A percentile compares a stretch with the other conserved stretches of the same genome.
These are phyloP conservation scores for Muricea muricata DNA, from an alignment of 92 coral and sea anemone species.

Conservation along the genomic window DNA sequence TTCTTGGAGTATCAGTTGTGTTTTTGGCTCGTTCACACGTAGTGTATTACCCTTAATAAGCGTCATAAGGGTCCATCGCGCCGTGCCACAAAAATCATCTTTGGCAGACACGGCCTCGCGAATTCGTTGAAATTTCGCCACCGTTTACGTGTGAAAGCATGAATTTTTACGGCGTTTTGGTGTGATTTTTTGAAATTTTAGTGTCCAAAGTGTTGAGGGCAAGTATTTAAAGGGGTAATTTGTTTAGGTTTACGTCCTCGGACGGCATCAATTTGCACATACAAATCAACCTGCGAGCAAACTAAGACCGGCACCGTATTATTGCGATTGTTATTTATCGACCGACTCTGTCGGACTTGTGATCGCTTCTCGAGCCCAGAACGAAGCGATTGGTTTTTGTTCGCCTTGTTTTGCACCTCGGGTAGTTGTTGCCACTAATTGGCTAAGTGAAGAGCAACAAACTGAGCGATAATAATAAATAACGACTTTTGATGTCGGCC, in stretches of 20 bases:
- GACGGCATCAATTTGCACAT: conserved; percentile 99
- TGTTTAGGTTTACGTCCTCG: conserved; percentile 87
- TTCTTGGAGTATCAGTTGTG: conserved; percentile 87
- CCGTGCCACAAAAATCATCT: conserved; percentile 34
- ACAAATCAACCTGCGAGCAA: conserved; percentile 89
- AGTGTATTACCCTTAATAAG: conserved; percentile 62
- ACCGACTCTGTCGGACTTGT: conserved; percentile 57
- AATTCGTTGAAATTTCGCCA: conserved; percentile 33
- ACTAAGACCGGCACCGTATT: conserved; percentile 71
- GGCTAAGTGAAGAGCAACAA: conserved; percentile 53
- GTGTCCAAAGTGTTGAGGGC: conserved; percentile 11
- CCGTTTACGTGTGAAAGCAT: background rate
- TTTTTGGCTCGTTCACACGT: conserved; percentile 97
- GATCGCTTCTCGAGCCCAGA: conserved; percentile 26
- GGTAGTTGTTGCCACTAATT: conserved; percentile 46
- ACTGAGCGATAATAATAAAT: conserved; percentile 40
- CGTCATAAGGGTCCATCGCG: conserved; percentile 46
- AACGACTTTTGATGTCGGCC: conserved; percentile 34
- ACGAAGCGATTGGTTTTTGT: background rate
- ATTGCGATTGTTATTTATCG: conserved; percentile 60
- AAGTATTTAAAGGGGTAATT: conserved; percentile 61
- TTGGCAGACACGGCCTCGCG: conserved; percentile 17
- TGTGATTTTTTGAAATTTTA: conserved; percentile 38
- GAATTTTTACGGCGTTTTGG: conserved; percentile 14
- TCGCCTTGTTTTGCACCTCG: conserved; percentile 29